Percentiles rank a stretch among this genome's conserved stretches.
Conservation (phyloP, 2,888 invertebrate species). For the Trichopoda pennipes region DNA sequence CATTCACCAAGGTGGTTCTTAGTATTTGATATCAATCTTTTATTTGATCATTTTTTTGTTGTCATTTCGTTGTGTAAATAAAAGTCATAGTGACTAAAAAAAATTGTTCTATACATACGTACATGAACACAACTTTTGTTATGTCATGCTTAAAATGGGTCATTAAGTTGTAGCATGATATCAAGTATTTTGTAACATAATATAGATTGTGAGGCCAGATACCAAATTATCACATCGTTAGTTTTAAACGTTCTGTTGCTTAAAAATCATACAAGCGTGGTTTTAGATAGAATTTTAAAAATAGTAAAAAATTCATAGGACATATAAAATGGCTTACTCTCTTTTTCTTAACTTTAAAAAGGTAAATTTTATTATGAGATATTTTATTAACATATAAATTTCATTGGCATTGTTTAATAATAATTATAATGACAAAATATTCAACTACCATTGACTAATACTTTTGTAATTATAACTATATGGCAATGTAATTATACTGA, state of each 20-base stretch:
- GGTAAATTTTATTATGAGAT: too few relatives aligned
- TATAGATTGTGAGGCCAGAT: constrained; percentile 48
- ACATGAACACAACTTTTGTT: constrained; percentile 1
- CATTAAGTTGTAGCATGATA: constrained; percentile 26
- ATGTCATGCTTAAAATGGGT: constrained; percentile 38
- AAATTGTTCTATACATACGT: not conserved
- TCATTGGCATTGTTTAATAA: too few relatives aligned
- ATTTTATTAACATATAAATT: too few relatives aligned
- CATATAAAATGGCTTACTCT: too few relatives aligned
- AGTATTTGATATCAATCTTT: constrained; percentile 63
- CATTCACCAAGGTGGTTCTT: constrained; percentile 51
- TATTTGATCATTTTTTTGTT: constrained; percentile 23
- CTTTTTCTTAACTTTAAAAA: too few relatives aligned
- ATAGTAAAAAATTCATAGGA: not conserved
- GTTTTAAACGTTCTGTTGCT: constrained; percentile 27
- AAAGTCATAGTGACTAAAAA: constrained; percentile 10
- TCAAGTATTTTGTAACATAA: constrained; percentile 31
- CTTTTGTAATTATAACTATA: too few relatives aligned
- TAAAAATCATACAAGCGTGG: not conserved
- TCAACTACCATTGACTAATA: too few relatives aligned
- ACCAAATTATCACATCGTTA: constrained; percentile 64
- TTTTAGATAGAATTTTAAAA: not conserved
- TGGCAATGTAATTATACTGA: too few relatives aligned
- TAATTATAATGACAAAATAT: too few relatives aligned
- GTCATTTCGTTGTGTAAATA: constrained; percentile 27